Evolutionary conservation across 2,113 vertebrate species (phyloP).

Genomic region (Paracanthobrama guichenoti): DNA sequence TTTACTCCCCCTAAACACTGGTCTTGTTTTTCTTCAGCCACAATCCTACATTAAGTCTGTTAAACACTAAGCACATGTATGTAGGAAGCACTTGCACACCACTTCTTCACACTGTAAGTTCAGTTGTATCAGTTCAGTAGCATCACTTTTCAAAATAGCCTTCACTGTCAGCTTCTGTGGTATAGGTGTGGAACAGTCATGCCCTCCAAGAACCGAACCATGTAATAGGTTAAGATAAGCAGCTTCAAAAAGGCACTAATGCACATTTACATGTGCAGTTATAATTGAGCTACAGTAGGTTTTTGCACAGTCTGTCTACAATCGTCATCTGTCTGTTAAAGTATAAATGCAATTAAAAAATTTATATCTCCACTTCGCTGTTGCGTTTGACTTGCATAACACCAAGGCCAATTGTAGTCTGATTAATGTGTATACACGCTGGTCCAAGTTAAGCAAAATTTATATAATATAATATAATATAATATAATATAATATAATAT

Average conservation of each 20-base stretch:
- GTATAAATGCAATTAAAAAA: neutral
- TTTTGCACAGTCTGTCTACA: neutral
- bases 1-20: conserved; percentile 26
- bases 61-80: neutral
- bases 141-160: conserved; percentile 73
- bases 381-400: neutral
- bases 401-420: neutral
- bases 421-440: neutral
- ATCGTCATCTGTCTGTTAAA: neutral
- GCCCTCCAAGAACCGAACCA: neutral
- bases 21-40: conserved; percentile 26
- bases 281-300: neutral
- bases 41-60: conserved; percentile 10
- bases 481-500: neutral
- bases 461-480: neutral
- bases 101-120: conserved; percentile 70
- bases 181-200: conserved; percentile 67
- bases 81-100: conserved; percentile 14
- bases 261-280: neutral
- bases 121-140: conserved; percentile 68
- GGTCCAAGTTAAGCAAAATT: neutral
- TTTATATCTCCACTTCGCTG: neutral
- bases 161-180: conserved; percentile 63
- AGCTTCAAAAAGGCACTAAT: conserved; percentile 1
- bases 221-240: neutral